Evolutionary conservation across 2,797 vertebrate species (phyloP).

Genomic region (Adelosebastes latens): DNA sequence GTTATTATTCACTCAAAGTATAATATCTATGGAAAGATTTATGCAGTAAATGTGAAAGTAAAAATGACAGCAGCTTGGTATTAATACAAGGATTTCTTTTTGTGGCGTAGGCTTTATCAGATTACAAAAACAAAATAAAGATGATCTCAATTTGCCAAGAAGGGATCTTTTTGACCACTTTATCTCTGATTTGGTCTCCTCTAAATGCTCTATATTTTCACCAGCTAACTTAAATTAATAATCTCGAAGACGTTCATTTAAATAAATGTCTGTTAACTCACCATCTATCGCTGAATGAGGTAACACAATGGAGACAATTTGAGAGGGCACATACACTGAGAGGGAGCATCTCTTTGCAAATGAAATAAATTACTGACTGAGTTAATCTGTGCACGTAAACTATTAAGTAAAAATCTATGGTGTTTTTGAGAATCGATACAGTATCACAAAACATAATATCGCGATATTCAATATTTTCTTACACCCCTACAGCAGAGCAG

Average conservation of each 20-base stretch:
- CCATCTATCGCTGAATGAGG: not conserved
- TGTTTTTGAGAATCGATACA: no score
- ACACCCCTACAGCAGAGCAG: not conserved
- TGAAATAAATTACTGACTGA: no score
- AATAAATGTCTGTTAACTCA: not conserved
- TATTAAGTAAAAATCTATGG: no score
- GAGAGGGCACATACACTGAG: not conserved
- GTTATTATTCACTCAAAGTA: not conserved
- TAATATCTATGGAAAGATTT: conserved; percentile 7
- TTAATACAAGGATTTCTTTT: not conserved
- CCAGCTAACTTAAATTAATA: not conserved
- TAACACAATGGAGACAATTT: not conserved
- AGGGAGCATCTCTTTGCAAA: no score
- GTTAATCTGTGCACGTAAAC: no score
- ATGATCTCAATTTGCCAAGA: not conserved
- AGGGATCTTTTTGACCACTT: not conserved
- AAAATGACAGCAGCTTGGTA: not conserved
- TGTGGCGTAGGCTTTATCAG: not conserved
- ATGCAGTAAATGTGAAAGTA: not conserved
- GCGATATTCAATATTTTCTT: no score
- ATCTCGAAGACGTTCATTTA: not conserved
- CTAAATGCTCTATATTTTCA: not conserved
- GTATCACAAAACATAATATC: no score
- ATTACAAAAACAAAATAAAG: not conserved
- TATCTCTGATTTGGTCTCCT: not conserved